phyloP scores from a whole-genome alignment of 2,888 invertebrate genomes.

The Oligia latruncula region DNA sequence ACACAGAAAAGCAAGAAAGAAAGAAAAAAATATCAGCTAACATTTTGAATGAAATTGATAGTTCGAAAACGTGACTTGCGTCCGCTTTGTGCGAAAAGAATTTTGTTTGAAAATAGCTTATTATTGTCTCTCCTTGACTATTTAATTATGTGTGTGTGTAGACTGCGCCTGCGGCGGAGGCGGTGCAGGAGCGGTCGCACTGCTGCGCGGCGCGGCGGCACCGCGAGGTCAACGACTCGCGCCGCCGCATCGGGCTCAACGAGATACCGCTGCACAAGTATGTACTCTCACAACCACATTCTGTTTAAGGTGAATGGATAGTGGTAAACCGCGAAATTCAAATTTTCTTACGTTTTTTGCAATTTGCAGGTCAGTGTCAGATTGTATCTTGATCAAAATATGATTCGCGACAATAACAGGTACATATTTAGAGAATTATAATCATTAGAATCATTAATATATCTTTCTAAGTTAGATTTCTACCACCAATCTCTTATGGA shows the following conservation, averaged over 20 bases:
- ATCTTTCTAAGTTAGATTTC: no score
- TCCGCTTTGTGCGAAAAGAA: not conserved
- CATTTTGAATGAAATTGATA: not conserved
- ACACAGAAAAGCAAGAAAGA: no score
- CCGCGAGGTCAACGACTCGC: constrained; percentile 45
- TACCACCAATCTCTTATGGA: no score
- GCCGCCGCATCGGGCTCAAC: constrained; percentile 34
- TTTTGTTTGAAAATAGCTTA: not conserved
- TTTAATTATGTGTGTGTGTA: not conserved
- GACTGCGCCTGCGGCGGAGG: not conserved
- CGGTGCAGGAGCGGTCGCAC: not conserved
- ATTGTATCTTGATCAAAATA: no score
- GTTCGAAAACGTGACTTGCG: not conserved
- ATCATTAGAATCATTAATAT: no score
- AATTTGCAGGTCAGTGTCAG: no score
- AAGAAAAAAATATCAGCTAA: no score
- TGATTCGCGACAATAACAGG: no score
- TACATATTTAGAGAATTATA: no score
- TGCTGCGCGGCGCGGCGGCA: constrained; percentile 52
- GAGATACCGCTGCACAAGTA: constrained; percentile 38
- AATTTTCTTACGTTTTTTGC: no score
- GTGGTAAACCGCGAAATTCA: no score
- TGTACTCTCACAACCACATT: not conserved
- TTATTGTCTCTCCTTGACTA: not conserved
- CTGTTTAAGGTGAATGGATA: no score